A percentile compares a stretch with the other conserved stretches of the same genome.
Evolutionary conservation across 2,113 vertebrate genomes (phyloP).

Genomic region (Tachuris rubrigastra): DNA sequence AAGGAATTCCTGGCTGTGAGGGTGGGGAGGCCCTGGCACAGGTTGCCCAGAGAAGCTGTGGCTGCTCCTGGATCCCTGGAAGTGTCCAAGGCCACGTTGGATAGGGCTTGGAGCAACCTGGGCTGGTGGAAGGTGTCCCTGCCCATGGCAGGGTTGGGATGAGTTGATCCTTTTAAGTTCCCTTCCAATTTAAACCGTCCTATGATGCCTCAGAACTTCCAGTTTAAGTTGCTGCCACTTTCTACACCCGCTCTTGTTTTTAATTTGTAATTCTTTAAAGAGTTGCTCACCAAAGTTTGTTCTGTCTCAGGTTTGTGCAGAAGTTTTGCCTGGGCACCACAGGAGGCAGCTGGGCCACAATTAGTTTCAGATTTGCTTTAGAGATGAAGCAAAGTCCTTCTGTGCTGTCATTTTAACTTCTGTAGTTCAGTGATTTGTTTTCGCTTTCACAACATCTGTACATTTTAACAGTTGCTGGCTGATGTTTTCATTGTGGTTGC

Average conservation of each 20-base stretch:
- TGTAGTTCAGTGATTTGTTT: neutral
- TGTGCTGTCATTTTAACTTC: neutral
- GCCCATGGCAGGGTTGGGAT: neutral
- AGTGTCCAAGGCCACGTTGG: neutral
- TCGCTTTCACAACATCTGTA: neutral
- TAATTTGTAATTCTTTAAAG: neutral
- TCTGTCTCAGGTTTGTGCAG: neutral
- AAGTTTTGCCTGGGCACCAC: too few species aligned
- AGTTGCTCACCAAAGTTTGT: neutral
- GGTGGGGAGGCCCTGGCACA: neutral
- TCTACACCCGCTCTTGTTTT: neutral
- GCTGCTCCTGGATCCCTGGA: neutral
- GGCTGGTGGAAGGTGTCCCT: neutral
- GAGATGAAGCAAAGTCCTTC: neutral
- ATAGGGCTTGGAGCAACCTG: neutral
- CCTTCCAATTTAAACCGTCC: neutral
- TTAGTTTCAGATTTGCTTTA: neutral
- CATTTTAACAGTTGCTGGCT: neutral
- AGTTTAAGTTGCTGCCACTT: neutral
- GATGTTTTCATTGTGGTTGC: neutral
- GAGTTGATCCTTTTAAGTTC: accelerated
- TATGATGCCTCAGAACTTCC: neutral
- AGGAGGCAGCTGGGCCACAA: neutral
- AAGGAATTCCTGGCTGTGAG: neutral
- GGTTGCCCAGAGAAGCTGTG: neutral